Evolutionary conservation across 2,797 vertebrate genomes (phyloP).

Genomic region (Xenentodon cancila): DNA sequence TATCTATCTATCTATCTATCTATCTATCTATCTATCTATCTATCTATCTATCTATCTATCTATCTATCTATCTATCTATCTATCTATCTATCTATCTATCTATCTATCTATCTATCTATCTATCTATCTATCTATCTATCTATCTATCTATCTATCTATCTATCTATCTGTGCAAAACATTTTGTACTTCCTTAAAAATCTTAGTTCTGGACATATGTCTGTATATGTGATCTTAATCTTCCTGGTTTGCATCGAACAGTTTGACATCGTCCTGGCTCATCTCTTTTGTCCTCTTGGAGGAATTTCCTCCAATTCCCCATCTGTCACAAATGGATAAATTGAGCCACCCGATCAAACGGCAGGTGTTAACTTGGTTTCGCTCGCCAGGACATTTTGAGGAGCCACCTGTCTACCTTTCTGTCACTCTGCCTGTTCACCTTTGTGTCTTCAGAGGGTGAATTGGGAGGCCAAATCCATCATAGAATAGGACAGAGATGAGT

Average conservation of each 20-base stretch:
- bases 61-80: too few relatives aligned
- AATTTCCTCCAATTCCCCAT: background rate
- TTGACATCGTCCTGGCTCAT: background rate
- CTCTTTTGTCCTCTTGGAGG: background rate
- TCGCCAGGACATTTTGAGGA: conserved; percentile 17
- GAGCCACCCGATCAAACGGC: conserved; percentile 5
- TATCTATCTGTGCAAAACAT: too few relatives aligned
- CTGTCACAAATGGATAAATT: conserved; percentile 22
- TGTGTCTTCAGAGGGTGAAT: background rate
- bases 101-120: too few relatives aligned
- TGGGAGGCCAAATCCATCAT: conserved; percentile 29
- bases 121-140: too few relatives aligned
- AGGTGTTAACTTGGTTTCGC: conserved; percentile 16
- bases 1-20: too few relatives aligned
- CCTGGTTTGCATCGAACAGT: background rate
- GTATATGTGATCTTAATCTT: background rate
- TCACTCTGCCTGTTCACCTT: conserved; percentile 3
- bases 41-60: too few relatives aligned
- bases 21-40: too few relatives aligned
- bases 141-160: too few relatives aligned
- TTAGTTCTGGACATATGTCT: background rate
- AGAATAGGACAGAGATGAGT: conserved; percentile 47
- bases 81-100: too few relatives aligned
- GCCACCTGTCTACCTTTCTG: conserved; percentile 12
- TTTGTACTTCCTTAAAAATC: background rate